phyloP scores from a whole-genome alignment of 1,140 invertebrate genomes.

The Hirudo medicinalis region DNA sequence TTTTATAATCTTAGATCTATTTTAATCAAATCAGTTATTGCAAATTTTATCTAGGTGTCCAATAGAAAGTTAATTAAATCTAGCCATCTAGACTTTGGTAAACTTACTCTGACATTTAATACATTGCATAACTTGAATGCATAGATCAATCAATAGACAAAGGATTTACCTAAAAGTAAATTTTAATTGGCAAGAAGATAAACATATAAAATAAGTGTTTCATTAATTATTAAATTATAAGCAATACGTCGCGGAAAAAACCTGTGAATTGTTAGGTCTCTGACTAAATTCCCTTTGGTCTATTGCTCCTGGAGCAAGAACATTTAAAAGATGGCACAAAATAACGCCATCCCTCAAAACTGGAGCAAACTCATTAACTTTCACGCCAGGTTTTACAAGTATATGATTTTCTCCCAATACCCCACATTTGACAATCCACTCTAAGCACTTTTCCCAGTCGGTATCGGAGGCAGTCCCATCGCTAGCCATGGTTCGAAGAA shows the following conservation, averaged over 20 bases:
- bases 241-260: slow-evolving; percentile 35
- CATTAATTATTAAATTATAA: not conserved
- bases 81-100: too few relatives aligned
- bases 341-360: slow-evolving; percentile 77
- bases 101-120: too few relatives aligned
- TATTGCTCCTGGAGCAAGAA: slow-evolving; percentile 64
- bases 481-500: too few relatives aligned
- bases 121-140: not conserved
- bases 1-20: too few relatives aligned
- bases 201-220: not conserved
- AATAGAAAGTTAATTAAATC: too few relatives aligned
- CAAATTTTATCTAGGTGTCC: too few relatives aligned
- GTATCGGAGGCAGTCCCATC: not conserved
- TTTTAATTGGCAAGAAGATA: not conserved
- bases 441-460: not conserved
- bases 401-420: not conserved
- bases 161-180: not conserved
- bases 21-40: too few relatives aligned
- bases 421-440: slow-evolving; percentile 4
- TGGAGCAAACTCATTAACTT: slow-evolving; percentile 54
- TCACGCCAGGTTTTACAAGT: slow-evolving; percentile 24
- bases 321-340: slow-evolving; percentile 77
- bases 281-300: slow-evolving; percentile 83
- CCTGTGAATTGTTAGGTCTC: slow-evolving; percentile 86
- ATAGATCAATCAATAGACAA: slow-evolving; percentile 5